Evolutionary conservation across 2,113 vertebrate species (phyloP), one percentile per base, ranked within the genome.

Genomic region (Baryphthengus martii): DNA sequence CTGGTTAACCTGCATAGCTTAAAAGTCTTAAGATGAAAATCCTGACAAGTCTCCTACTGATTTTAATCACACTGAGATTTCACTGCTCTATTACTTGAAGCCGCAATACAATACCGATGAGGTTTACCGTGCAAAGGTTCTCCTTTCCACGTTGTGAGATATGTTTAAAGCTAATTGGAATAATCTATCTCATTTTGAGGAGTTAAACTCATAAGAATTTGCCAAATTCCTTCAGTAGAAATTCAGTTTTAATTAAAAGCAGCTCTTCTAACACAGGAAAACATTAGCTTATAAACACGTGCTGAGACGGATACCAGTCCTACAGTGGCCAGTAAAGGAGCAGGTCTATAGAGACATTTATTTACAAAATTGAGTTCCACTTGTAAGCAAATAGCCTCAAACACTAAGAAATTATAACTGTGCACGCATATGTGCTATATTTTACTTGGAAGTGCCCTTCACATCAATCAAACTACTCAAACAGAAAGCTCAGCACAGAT

Each of bases 21-120:
- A 85, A 37, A 94, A 85, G 85, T 26, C 78, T 94, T 93, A 89
- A 88, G 45, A 76, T 1, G 4, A 90, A 97, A 96, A 91, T 96
- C 93, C 91, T 83, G 82, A 80, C 71, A 89, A 96, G 88, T 83
- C 50, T 93, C 81, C 90, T 85, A 90, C 45, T 50, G 75, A 94
- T 91, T 94, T 88, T 85, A 95, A 95, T 91, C 74, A 91, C 49
- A 18, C 55, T 82, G 50, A 40, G 91, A 94, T 96, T 94, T 96
- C 71, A 88, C 37, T 62, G 44, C 78, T 91, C 45, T 80, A 16
- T 88, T 95, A 76, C 58, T 93, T 85, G 42, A 73, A 79, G 89
- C 80, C 87, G 62, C 28, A 85, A 73, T 49, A 83, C 2, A 40
- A 71, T 63, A 59, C 29, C 62, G 67, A 82, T 45, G 42, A 93